Evolutionary conservation across 2,113 vertebrate species (phyloP), one percentile per base, ranked within the genome.

Genomic region (Aleadryas rufinucha): DNA sequence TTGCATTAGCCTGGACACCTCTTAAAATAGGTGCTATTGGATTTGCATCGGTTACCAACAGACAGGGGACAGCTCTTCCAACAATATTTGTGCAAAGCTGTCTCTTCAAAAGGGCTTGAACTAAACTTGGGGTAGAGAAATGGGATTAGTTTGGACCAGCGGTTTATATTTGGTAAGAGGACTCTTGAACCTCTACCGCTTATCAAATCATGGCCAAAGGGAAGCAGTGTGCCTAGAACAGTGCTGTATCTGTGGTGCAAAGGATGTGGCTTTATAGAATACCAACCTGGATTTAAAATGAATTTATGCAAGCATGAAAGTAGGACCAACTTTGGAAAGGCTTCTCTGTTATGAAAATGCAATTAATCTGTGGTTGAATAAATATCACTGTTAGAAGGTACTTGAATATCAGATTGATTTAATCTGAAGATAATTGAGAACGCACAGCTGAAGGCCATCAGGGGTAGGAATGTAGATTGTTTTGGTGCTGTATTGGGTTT

Each of bases 391-490:
- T 77, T 85, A 90, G 50, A 68, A 80, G 28, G 61, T 82, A 63
- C 71, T 83, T 76, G 79, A 77, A 57, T 83, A 80, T 78, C n/a
- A 85, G 64, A 86, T 35, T 69, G 66, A 49, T 85, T 76, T 87
- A 60, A 79, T 93, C n/a, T 85, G 66, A 84, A 91, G 87, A 79
- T 76, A 71, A 84, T 72, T 79, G 65, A 82, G 84, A 72, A 57
- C 4, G 0, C 53, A 70, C 26, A 74, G 70, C 77, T 61, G 37
- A 91, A 89, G 15, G 47, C 50, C 35, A 30, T 45, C n/a, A 30
- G 54, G 66, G 19, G 26, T 37, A 45, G 50, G 37, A 91, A 72
- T 53, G n/a, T 6, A 42, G 33, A 28, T 83, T 23, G 35, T 52
- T 78, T 49, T 60, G 37, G 17, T 79, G 56, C 23, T 56, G 23